These are phyloP conservation scores for Hoplias malabaricus DNA, from an alignment of 2,113 vertebrate genomes.

Conservation along the genomic window DNA sequence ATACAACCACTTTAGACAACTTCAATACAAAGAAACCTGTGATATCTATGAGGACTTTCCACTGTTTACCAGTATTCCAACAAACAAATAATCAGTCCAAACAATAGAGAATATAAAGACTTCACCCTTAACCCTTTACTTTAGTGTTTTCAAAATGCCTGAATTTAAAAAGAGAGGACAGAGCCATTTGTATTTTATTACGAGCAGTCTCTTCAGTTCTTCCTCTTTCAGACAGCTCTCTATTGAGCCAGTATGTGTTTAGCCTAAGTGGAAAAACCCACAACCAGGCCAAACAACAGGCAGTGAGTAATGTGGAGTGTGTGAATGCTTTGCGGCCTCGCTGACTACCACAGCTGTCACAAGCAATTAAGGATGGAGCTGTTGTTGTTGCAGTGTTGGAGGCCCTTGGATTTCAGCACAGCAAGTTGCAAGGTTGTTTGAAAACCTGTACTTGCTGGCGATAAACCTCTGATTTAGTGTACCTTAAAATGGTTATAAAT, in stretches of 20 bases:
- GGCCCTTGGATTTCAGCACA: background rate
- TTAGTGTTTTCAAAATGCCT: background rate
- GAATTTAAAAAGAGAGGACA: background rate
- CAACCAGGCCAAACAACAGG: background rate
- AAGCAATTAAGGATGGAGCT: background rate
- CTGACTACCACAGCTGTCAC: constrained; percentile 7
- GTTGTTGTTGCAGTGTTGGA: background rate
- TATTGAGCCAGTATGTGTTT: constrained; percentile 5
- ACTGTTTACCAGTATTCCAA: too few relatives aligned
- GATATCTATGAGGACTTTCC: too few relatives aligned
- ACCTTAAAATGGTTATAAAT: background rate
- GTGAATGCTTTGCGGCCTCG: constrained; percentile 13
- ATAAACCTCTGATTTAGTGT: background rate
- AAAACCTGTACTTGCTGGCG: background rate
- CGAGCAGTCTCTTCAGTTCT: background rate
- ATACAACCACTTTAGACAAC: too few relatives aligned
- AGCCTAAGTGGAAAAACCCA: background rate
- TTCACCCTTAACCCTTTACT: background rate
- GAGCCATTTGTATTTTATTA: background rate
- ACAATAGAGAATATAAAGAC: background rate
- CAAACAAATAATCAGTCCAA: too few relatives aligned
- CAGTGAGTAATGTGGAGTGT: constrained; percentile 16
- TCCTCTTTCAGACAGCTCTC: background rate
- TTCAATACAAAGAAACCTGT: too few relatives aligned
- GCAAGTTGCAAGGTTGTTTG: constrained; percentile 7